These are phyloP conservation scores for Minunthozetes semirufus DNA, from an alignment of 2,888 invertebrate species.

Conservation along the genomic window DNA sequence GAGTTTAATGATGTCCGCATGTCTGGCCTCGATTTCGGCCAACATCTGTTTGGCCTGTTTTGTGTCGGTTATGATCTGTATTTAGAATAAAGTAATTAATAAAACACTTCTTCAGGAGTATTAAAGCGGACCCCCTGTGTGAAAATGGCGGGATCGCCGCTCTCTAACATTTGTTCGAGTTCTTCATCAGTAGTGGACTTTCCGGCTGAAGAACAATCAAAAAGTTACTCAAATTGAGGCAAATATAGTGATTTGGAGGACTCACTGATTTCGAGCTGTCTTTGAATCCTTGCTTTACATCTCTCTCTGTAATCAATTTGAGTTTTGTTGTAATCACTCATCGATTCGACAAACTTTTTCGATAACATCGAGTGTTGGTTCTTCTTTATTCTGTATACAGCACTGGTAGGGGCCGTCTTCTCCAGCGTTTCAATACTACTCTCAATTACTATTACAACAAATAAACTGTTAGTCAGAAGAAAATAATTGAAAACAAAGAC, in stretches of 20 bases:
- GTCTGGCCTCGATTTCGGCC: constrained; percentile 98
- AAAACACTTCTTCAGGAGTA: not conserved
- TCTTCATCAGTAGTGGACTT: constrained; percentile 95
- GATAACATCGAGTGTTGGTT: constrained; percentile 97
- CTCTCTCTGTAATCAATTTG: constrained; percentile 99
- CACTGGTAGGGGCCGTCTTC: constrained; percentile 94
- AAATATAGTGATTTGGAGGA: constrained; percentile 39
- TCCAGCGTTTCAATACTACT: constrained; percentile 99
- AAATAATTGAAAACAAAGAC: not conserved
- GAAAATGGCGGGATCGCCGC: constrained; percentile 95
- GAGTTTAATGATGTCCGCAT: constrained; percentile 98
- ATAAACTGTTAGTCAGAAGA: not conserved
- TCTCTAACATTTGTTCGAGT: constrained; percentile 96
- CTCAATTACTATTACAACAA: constrained; percentile 72
- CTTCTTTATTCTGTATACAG: constrained; percentile 97
- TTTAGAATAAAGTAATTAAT: constrained; percentile 45
- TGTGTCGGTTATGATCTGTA: constrained; percentile 97
- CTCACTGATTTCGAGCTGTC: constrained; percentile 97
- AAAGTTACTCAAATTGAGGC: too few relatives aligned
- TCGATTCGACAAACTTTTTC: constrained; percentile 98
- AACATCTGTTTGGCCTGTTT: constrained; percentile 99
- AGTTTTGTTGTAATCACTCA: constrained; percentile 99
- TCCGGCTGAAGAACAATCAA: constrained; percentile 60
- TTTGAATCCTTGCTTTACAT: constrained; percentile 98
- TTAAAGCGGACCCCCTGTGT: constrained; percentile 73